A percentile compares a stretch with the other conserved stretches of the same genome.
Conservation (phyloP, 1,140 invertebrate species). For the Aculops lycopersici region DNA sequence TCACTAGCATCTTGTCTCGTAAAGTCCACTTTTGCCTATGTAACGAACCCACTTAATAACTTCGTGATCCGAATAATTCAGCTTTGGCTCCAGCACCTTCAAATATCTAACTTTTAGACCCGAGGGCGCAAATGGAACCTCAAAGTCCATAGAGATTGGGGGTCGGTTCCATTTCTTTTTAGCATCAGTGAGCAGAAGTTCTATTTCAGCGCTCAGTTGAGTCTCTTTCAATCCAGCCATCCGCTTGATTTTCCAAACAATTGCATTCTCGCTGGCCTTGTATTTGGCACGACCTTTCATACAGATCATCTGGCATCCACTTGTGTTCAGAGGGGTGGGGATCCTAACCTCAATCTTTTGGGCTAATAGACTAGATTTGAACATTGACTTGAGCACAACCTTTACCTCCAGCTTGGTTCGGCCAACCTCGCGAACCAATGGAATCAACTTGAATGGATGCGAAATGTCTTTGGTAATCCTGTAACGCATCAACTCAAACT, state of each 20-base stretch:
- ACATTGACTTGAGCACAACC: slow-evolving; percentile 95
- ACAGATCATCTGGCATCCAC: slow-evolving; percentile 90
- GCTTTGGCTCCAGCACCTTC: slow-evolving; percentile 96
- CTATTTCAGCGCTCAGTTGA: slow-evolving; percentile 93
- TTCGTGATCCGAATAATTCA: slow-evolving; percentile 98
- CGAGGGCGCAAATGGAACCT: slow-evolving; percentile 73
- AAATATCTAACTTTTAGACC: slow-evolving; percentile 94
- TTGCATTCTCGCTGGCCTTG: slow-evolving; percentile 97
- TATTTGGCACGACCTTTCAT: slow-evolving; percentile 99
- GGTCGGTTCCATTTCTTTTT: slow-evolving; percentile 99
- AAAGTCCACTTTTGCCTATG: slow-evolving; percentile 89
- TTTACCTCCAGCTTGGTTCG: slow-evolving; percentile 99
- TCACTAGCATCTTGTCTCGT: slow-evolving; percentile 85
- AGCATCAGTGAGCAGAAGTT: slow-evolving; percentile 84
- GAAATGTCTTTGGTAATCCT: slow-evolving; percentile 99
- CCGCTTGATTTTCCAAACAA: slow-evolving; percentile 98
- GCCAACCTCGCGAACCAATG: slow-evolving; percentile 81
- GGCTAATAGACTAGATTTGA: slow-evolving; percentile 82
- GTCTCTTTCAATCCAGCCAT: slow-evolving; percentile 99
- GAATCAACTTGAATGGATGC: slow-evolving; percentile 92
- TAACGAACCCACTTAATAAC: slow-evolving; percentile 99
- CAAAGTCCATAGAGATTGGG: slow-evolving; percentile 99
- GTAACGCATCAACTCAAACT: slow-evolving; percentile 99
- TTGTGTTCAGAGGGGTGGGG: slow-evolving; percentile 90
- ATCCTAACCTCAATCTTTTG: slow-evolving; percentile 93